phyloP scores from a whole-genome alignment of 2,113 vertebrate species.

The Carassius carassius region DNA sequence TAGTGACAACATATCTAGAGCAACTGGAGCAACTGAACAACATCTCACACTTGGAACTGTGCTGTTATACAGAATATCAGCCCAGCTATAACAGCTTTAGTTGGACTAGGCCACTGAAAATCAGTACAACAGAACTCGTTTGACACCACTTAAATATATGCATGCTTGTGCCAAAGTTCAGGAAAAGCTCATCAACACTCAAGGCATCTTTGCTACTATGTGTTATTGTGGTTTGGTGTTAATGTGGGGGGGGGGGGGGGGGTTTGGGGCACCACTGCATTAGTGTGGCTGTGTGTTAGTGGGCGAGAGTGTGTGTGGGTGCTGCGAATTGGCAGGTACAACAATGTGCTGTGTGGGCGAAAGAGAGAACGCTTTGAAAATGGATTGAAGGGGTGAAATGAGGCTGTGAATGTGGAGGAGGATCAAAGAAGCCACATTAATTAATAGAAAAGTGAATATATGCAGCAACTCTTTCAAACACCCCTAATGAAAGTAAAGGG shows the following conservation, averaged over 20 bases:
- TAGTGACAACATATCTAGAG: not conserved
- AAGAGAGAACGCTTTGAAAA: conserved; percentile 16
- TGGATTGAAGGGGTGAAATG: conserved; percentile 18
- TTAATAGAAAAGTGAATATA: conserved; percentile 13
- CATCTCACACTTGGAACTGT: not conserved
- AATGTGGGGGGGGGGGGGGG: conserved; percentile 5
- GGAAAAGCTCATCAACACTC: not conserved
- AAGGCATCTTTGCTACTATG: conserved; percentile 14
- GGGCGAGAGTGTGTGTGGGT: conserved; percentile 54
- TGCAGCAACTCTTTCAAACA: not conserved
- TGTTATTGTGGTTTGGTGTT: not conserved
- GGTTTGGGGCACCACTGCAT: conserved; percentile 36
- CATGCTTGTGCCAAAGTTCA: not conserved
- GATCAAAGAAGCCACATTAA: conserved; percentile 26
- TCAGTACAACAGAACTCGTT: not conserved
- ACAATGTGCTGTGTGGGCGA: not conserved
- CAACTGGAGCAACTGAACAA: not conserved
- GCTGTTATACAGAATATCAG: not conserved
- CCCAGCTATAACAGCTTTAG: not conserved
- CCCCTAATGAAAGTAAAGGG: not conserved
- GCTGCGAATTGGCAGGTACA: conserved; percentile 18
- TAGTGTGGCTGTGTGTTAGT: conserved; percentile 46
- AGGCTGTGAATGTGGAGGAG: conserved; percentile 3
- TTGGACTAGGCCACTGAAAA: not conserved
- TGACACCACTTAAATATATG: not conserved